Base-by-base conservation (phyloP, 2,797 vertebrate species). In the Arctocebus calabarensis region DNA sequence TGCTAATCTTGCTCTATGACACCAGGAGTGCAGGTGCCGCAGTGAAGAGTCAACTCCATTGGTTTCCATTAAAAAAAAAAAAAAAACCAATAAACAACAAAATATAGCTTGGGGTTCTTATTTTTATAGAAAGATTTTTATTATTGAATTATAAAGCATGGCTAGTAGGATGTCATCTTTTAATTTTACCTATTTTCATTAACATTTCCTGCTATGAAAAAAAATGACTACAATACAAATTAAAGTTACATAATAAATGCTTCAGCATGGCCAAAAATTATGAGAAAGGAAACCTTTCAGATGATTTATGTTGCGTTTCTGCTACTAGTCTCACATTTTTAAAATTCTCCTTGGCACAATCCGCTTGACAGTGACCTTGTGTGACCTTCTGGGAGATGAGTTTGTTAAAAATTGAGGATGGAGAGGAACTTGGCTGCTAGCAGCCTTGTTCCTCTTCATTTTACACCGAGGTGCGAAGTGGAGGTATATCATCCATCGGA, bases 401-500 rank as follows among this genome's bases (percentile, higher is more conserved):
- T 77, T 86, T 83, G 22, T 78, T 52, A 43, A 73, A 84, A 57
- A 29, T 25, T 43, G 89, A 32, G 29, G n/a, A 64, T 48, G 3
- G 48, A 66, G 34, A 45, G 1, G 71, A 88, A 27, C 25, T 45
- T 62, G 68, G 34, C 43, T 14, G 20, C 78, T 32, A 61, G 78
- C 74, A 81, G n/a, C 27, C 45, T 16, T 59, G 79, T 22, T 27
- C 7, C 9, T 77, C 8, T 64, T 52, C 59, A 8, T 66, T 84
- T 93, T 95, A 97, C 0, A 40, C 4, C 23, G 94, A 88, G 27
- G 70, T 83, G 3, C 85, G 96, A 77, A 94, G 88, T 86, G 97
- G 73, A 84, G 96, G 91, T 70, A 98, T 97, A 20, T 98, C 91
- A 83, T 94, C 97, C 98, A 98, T 98, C 22, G 97, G 97, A 87